A percentile compares a stretch with the other conserved stretches of the same genome.
phyloP scores from a whole-genome alignment of 2,113 vertebrate species.

The Gavia stellata region DNA sequence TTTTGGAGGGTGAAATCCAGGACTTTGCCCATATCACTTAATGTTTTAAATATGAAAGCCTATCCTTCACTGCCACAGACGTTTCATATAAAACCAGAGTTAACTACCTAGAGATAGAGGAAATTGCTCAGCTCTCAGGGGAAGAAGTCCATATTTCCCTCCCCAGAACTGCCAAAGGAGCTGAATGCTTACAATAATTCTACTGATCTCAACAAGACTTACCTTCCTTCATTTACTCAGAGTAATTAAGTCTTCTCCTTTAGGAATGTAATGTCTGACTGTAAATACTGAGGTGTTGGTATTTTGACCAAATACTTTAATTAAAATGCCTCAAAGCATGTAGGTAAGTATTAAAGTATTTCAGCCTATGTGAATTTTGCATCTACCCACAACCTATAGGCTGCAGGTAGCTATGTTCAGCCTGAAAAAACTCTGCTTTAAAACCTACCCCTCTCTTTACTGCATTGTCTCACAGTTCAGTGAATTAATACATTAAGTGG shows the following conservation, averaged over 20 bases:
- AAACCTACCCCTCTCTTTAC: background rate
- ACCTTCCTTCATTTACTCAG: background rate
- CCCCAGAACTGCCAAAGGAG: background rate
- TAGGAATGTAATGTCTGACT: background rate
- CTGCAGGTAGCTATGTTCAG: background rate
- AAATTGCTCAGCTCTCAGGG: background rate
- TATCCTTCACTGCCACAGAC: background rate
- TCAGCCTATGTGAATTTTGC: background rate
- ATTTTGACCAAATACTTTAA: background rate
- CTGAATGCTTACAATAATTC: background rate
- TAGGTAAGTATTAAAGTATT: background rate
- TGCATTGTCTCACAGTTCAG: background rate
- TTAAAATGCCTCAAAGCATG: background rate
- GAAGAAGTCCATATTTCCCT: background rate
- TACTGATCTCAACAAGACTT: background rate
- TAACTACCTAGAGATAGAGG: background rate
- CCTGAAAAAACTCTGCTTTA: background rate
- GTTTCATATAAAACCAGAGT: background rate
- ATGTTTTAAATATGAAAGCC: background rate
- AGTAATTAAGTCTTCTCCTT: background rate
- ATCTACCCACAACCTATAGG: background rate
- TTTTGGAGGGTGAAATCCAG: background rate
- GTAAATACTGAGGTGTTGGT: background rate
- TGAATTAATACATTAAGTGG: background rate
- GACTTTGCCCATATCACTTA: background rate